A percentile compares a stretch with the other conserved stretches of the same genome.
Conservation (phyloP, 2,888 invertebrate genomes). For the Tachina lurida region DNA sequence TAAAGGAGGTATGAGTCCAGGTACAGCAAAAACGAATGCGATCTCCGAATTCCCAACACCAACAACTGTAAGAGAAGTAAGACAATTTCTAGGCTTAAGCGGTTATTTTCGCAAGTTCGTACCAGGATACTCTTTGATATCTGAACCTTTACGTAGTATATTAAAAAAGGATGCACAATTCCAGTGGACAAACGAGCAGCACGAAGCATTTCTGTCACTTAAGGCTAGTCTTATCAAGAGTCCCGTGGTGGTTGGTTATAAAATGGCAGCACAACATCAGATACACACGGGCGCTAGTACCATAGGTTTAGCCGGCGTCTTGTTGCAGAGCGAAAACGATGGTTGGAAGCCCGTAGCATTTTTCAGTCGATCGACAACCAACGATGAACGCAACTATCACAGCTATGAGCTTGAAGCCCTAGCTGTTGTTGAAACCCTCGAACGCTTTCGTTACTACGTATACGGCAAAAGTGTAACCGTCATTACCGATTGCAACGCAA, state of each 20-base stretch:
- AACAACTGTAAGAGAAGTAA: slow-evolving; percentile 43
- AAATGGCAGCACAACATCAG: slow-evolving; percentile 52
- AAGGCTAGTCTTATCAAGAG: background rate
- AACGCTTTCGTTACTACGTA: slow-evolving; percentile 48
- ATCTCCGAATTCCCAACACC: slow-evolving; percentile 59
- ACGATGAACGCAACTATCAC: slow-evolving; percentile 48
- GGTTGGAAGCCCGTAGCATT: slow-evolving; percentile 53
- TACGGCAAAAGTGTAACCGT: slow-evolving; percentile 33
- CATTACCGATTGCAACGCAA: slow-evolving; percentile 63
- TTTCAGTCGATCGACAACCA: slow-evolving; percentile 56
- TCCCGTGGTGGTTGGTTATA: slow-evolving; percentile 55
- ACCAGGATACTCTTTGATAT: slow-evolving; percentile 55
- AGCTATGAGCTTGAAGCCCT: slow-evolving; percentile 75
- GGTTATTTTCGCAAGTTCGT: slow-evolving; percentile 63
- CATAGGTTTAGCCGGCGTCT: slow-evolving; percentile 9
- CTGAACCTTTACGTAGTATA: slow-evolving; percentile 32
- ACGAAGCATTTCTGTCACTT: background rate
- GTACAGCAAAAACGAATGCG: slow-evolving; percentile 22
- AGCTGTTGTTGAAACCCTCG: slow-evolving; percentile 61
- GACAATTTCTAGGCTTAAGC: slow-evolving; percentile 62
- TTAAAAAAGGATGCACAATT: background rate
- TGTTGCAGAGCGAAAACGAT: background rate
- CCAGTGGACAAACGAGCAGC: background rate
- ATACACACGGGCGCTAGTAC: slow-evolving; percentile 53
- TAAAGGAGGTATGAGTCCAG: slow-evolving; percentile 11